Percentiles rank a stretch among this genome's conserved stretches.
Evolutionary conservation across 2,888 invertebrate genomes (phyloP).

Genomic region (Nymphalis c-album): DNA sequence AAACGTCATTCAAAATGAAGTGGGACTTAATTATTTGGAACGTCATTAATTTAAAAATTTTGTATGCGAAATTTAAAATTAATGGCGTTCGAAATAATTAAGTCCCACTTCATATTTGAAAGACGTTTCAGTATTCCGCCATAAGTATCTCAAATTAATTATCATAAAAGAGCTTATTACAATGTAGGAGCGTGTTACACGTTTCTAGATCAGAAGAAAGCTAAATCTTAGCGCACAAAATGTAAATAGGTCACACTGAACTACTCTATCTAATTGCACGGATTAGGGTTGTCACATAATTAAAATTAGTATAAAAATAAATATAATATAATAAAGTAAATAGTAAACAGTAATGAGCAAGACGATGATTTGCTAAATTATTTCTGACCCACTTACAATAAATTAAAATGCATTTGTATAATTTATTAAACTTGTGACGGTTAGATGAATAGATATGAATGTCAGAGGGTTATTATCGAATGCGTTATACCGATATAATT

Average conservation of each 20-base stretch:
- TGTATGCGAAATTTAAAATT: no score
- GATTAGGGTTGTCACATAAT: conserved; percentile 16
- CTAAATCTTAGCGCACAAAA: conserved; percentile 24
- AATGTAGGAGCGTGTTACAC: neutral
- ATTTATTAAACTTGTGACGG: no score
- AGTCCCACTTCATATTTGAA: no score
- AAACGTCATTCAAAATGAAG: no score
- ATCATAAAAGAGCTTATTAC: neutral
- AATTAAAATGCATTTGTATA: neutral
- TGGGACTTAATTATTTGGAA: no score
- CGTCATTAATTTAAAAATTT: no score
- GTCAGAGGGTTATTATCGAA: no score
- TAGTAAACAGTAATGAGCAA: neutral
- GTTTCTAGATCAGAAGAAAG: conserved; percentile 19
- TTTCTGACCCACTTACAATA: neutral
- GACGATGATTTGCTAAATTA: neutral
- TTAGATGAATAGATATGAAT: no score
- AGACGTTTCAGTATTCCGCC: no score
- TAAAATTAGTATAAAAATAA: no score
- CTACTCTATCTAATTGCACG: conserved; percentile 25
- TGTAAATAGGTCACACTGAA: conserved; percentile 32
- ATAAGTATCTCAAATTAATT: neutral
- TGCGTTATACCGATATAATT: no score
- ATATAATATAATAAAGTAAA: neutral
- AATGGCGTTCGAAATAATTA: no score